These are phyloP conservation scores for Pelodytes ibericus DNA, from an alignment of 2,797 vertebrate genomes.

Conservation along the genomic window DNA sequence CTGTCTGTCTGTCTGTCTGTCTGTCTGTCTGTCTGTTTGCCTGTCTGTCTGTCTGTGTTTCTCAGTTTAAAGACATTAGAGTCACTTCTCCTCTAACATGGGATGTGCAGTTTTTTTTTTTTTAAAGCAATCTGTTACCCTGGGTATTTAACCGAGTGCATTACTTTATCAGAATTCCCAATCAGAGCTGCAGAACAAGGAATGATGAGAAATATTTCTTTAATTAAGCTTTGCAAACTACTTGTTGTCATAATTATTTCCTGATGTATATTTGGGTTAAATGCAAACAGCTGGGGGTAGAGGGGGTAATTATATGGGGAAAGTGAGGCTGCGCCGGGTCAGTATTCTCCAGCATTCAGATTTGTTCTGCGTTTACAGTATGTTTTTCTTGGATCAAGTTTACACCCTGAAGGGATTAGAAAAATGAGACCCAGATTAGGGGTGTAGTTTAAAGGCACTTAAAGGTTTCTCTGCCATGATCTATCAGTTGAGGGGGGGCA, in stretches of 20 bases:
- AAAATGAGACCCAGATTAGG: conserved; percentile 35
- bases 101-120: too few relatives aligned
- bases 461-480: neutral
- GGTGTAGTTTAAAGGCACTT: conserved; percentile 7
- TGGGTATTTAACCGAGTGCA: neutral
- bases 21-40: too few relatives aligned
- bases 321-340: conserved; percentile 27
- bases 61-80: too few relatives aligned
- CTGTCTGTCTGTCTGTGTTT: too few relatives aligned
- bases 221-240: conserved; percentile 50
- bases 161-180: conserved; percentile 19
- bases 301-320: conserved; percentile 16
- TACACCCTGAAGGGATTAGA: conserved; percentile 48
- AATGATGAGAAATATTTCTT: conserved; percentile 39
- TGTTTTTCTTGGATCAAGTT: conserved; percentile 49
- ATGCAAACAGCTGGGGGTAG: conserved; percentile 55
- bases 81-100: too few relatives aligned
- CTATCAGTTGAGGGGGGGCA: neutral
- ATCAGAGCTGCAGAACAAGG: neutral
- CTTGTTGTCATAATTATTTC: conserved; percentile 55
- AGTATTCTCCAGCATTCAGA: conserved; percentile 33
- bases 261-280: conserved; percentile 51
- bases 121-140: neutral
- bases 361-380: conserved; percentile 29
- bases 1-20: too few relatives aligned